phyloP scores from a whole-genome alignment of 2,888 invertebrate species.

The Volucella inflata region DNA sequence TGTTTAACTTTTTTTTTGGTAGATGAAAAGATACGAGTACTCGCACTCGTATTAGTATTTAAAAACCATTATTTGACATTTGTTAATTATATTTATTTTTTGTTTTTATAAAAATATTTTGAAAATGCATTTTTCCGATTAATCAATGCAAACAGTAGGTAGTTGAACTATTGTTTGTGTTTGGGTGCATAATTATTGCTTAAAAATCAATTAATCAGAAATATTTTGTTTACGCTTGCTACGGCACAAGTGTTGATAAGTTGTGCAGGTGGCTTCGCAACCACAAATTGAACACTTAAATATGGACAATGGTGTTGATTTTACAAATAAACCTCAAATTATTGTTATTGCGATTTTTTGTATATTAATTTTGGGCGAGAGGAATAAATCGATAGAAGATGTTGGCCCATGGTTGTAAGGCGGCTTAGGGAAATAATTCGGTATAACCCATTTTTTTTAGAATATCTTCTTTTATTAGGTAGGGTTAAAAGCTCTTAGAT shows the following conservation, averaged over 20 bases:
- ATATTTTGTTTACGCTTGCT: conserved; percentile 8
- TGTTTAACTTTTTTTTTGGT: not conserved
- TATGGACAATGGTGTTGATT: conserved; percentile 15
- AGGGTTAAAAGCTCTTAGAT: too few relatives aligned
- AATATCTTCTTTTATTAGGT: too few relatives aligned
- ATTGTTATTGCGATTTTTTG: not conserved
- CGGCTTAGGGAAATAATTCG: too few relatives aligned
- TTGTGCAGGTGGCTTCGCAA: not conserved
- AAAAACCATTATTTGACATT: conserved; percentile 1
- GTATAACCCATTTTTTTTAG: too few relatives aligned
- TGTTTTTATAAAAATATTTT: not conserved
- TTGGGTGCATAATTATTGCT: not conserved
- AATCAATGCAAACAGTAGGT: too few relatives aligned
- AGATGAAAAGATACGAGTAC: not conserved
- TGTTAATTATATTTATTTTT: not conserved
- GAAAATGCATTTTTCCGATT: too few relatives aligned
- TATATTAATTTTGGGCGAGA: too few relatives aligned
- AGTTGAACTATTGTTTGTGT: too few relatives aligned
- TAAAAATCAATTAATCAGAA: conserved; percentile 21
- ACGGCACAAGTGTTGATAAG: conserved; percentile 16
- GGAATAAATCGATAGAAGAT: too few relatives aligned
- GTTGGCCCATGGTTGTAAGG: too few relatives aligned
- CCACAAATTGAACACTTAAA: conserved; percentile 20
- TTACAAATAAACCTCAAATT: conserved; percentile 13
- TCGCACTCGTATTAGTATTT: not conserved